These are phyloP conservation scores for Turritopsis dohrnii DNA, from an alignment of 30 jellyfish, hydroid and myxozoan genomes.

Conservation along the genomic window DNA sequence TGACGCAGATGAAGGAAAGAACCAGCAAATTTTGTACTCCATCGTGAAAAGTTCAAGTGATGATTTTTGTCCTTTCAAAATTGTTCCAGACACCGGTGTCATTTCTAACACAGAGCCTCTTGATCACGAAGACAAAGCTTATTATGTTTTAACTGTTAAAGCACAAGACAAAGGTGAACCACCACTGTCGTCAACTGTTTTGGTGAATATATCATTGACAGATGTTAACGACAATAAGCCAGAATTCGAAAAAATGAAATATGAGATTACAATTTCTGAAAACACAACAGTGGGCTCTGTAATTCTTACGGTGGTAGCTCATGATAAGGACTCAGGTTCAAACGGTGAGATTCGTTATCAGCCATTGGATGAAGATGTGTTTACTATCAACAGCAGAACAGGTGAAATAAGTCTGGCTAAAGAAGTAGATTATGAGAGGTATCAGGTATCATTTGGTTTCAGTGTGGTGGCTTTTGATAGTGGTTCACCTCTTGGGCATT, in stretches of 20 bases:
- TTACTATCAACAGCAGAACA: conserved; percentile 25
- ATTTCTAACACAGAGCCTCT: conserved; percentile 26
- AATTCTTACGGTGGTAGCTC: conserved; percentile 21
- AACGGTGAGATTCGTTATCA: conserved; percentile 25
- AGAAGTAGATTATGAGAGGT: conserved; percentile 28
- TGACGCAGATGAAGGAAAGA: conserved; percentile 29
- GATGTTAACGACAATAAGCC: conserved; percentile 37
- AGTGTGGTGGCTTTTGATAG: conserved; percentile 41
- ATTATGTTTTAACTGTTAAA: conserved; percentile 16
- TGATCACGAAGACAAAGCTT: conserved; percentile 29
- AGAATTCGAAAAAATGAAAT: conserved; percentile 7
- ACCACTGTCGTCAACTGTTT: conserved; percentile 26
- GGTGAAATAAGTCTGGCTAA: conserved; percentile 31
- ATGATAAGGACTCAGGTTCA: conserved; percentile 29
- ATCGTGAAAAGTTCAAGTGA: conserved; percentile 13
- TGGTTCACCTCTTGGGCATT: conserved; percentile 29
- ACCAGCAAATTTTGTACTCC: conserved; percentile 20
- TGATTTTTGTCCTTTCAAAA: conserved; percentile 24
- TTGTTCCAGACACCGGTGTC: conserved; percentile 30
- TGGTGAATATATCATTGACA: conserved; percentile 14
- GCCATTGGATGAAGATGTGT: conserved; percentile 9
- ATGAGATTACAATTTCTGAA: conserved; percentile 21
- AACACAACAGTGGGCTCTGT: conserved; percentile 29
- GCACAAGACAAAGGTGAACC: conserved; percentile 31
- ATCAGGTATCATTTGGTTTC: conserved; percentile 6